Percentiles rank a stretch among this genome's conserved stretches.
Conservation (phyloP, 2,888 invertebrate species). For the Opisthograptis luteolata region DNA sequence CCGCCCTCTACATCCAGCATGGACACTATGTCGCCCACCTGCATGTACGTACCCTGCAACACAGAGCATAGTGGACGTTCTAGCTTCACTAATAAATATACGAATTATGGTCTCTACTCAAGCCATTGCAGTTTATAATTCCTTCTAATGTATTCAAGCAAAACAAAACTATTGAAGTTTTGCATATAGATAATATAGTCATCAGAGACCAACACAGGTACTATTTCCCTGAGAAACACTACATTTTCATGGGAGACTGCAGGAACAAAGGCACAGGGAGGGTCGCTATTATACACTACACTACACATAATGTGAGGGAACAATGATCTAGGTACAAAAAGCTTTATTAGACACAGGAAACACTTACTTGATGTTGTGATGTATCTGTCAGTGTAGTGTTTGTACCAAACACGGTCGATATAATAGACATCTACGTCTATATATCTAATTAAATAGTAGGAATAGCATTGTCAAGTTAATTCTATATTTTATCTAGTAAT, state of each 20-base stretch:
- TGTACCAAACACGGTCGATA: conserved; percentile 5
- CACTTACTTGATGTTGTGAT: conserved; percentile 53
- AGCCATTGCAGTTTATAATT: neutral
- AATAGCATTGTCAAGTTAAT: conserved; percentile 15
- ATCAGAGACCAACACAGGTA: no score
- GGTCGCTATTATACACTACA: no score
- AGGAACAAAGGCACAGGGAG: no score
- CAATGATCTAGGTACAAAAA: neutral
- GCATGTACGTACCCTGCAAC: conserved; percentile 89
- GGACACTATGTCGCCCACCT: conserved; percentile 96
- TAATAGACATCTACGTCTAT: conserved; percentile 12
- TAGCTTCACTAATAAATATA: no score
- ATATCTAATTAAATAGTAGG: conserved; percentile 2
- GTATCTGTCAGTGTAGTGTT: conserved; percentile 3
- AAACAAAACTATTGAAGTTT: no score
- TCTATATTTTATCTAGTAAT: conserved; percentile 24
- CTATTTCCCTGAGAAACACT: no score
- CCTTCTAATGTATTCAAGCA: no score
- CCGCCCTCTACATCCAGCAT: conserved; percentile 90
- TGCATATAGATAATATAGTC: no score
- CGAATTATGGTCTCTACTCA: neutral
- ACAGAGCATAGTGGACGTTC: neutral
- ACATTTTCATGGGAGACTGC: no score
- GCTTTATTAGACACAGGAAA: conserved; percentile 80
- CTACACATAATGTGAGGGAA: neutral